Evolutionary conservation across 2,797 vertebrate species (phyloP).

Genomic region (Ptychadena robeensis): DNA sequence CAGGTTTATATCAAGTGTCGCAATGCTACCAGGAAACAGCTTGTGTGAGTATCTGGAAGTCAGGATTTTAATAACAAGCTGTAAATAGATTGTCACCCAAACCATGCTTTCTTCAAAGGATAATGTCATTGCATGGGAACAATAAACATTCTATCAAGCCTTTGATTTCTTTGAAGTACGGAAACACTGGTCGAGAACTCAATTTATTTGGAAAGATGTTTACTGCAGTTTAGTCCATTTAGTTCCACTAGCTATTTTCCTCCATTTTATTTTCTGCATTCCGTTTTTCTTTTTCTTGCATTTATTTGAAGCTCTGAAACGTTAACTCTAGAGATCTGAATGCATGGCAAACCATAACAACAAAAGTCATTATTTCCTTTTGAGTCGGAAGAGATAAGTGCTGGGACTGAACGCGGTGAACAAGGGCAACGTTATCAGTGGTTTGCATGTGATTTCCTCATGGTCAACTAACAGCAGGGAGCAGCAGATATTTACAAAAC

Average conservation of each 20-base stretch:
- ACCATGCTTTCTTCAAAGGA: background rate
- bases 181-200: slow-evolving; percentile 20
- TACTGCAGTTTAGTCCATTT: background rate
- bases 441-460: background rate
- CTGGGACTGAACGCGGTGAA: too few species aligned
- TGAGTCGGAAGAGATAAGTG: background rate
- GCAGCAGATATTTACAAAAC: too few species aligned
- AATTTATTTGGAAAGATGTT: slow-evolving; percentile 37
- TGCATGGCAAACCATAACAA: background rate
- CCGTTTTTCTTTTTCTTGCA: background rate
- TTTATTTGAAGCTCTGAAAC: background rate
- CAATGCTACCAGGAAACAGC: background rate
- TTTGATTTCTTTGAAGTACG: slow-evolving; percentile 6
- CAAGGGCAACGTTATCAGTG: background rate
- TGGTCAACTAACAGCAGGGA: background rate
- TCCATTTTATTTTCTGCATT: background rate
- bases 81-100: slow-evolving; percentile 4
- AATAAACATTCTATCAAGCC: slow-evolving; percentile 16
- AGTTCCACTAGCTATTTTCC: background rate
- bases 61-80: slow-evolving; percentile 4
- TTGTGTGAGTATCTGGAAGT: background rate
- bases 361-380: background rate
- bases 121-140: slow-evolving; percentile 28
- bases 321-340: slow-evolving; percentile 17
- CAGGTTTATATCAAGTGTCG: background rate